A percentile compares a stretch with the other conserved stretches of the same genome.
These are phyloP conservation scores for Archips crataeganus DNA, from an alignment of 2,888 invertebrate species.

Conservation along the genomic window DNA sequence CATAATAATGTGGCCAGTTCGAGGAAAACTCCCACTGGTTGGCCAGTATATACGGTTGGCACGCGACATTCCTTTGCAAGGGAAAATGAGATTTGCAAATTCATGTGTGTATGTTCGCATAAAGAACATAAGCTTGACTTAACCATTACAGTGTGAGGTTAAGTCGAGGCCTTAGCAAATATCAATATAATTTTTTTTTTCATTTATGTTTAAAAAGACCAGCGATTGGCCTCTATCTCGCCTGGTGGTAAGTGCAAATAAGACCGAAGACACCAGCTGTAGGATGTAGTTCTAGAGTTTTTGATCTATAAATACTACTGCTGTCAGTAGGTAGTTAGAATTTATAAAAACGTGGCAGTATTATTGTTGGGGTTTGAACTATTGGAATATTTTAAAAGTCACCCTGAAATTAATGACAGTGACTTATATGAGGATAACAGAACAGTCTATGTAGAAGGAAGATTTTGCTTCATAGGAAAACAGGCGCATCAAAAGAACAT, in stretches of 20 bases:
- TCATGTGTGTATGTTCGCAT: slow-evolving; percentile 27
- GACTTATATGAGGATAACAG: background rate
- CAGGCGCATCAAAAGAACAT: background rate
- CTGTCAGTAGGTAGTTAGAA: no score
- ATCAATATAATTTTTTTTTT: no score
- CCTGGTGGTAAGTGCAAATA: no score
- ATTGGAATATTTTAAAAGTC: background rate
- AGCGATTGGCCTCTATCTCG: no score
- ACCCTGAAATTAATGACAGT: background rate
- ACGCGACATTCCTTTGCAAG: slow-evolving; percentile 45
- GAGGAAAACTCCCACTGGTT: slow-evolving; percentile 52
- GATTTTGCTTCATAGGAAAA: background rate
- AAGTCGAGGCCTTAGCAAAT: background rate
- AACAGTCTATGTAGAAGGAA: background rate
- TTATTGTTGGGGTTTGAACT: background rate
- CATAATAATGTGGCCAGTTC: slow-evolving; percentile 58
- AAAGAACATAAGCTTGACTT: background rate
- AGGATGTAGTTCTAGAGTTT: no score
- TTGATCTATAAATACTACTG: no score
- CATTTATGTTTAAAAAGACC: no score
- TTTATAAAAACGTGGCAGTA: no score
- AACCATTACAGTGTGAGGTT: background rate
- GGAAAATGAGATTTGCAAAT: slow-evolving; percentile 31
- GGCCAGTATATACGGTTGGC: slow-evolving; percentile 42
- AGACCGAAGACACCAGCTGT: no score